Base-by-base conservation (phyloP, 2,113 vertebrate species). In the Chiloscyllium plagiosum region DNA sequence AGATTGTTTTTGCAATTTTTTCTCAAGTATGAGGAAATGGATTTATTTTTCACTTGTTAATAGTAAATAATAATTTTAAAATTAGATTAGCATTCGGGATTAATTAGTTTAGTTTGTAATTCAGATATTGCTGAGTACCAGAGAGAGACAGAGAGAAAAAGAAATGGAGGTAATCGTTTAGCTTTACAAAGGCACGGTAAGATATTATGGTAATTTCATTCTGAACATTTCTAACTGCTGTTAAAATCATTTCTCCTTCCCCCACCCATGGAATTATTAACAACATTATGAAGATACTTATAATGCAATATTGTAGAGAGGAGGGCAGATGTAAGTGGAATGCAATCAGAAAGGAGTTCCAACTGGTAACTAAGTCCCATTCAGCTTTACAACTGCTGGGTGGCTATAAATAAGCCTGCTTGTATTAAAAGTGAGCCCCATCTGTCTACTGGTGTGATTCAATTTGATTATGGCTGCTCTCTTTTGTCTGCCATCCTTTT, bases 391-490 rank as follows among this genome's bases (percentile, higher is more conserved):
- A 83, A 50, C 83, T 96, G 96, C 96, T 95, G 96, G 87, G 70
- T 96, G 96, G 95, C 96, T 96, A 96, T 98, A 97, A 98, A 98
- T 98, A 98, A 98, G 76, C 96, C 76, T 72, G 96, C 96, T 96
- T 96, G 97, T 97, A 97, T 97, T 97, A 96, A 96, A 97, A 96
- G 97, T 97, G 97, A 97, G 98, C 97, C 98, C 98, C 98, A 98
- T 98, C 98, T 98, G 98, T 98, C 97, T 56, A 89, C 96, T 97
- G 96, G 96, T 97, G 96, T 96, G 96, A 96, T 97, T 98, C 97
- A 98, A 98, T 98, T 98, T 98, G 97, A 98, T 98, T 98, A 97
- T 97, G 97, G 98, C 97, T 97, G 97, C 96, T 96, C 96, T 96
- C 97, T 97, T 98, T 98, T 98, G 98, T 98, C 97, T 98, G 89